phyloP scores from a whole-genome alignment of 2,113 vertebrate species.

The Ceratotherium simum region DNA sequence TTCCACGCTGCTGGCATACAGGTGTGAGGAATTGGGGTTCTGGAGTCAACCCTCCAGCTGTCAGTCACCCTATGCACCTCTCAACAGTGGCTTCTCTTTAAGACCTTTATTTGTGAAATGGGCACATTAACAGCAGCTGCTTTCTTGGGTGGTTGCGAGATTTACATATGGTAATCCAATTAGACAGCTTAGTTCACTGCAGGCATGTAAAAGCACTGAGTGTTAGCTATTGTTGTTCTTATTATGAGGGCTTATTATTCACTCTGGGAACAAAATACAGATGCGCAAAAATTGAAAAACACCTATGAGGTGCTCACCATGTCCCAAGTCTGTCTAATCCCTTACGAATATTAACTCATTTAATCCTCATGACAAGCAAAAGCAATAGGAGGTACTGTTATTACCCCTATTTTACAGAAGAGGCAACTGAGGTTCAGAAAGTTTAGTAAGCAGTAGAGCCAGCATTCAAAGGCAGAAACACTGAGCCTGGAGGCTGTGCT shows the following conservation, averaged over 20 bases:
- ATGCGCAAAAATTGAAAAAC: neutral
- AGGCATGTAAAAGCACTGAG: neutral
- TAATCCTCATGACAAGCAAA: neutral
- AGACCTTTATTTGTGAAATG: neutral
- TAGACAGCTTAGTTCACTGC: constrained; percentile 16
- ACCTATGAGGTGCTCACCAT: neutral
- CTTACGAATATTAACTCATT: neutral
- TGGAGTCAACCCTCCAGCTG: neutral
- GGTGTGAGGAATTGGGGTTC: neutral
- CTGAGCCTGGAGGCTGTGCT: fast-evolving
- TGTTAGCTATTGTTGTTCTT: neutral
- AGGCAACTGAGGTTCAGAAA: neutral
- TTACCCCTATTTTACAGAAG: neutral
- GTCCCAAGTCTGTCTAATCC: neutral
- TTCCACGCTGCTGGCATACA: neutral
- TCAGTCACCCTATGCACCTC: neutral
- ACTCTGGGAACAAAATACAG: neutral
- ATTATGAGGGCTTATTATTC: neutral
- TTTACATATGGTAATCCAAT: constrained; percentile 15
- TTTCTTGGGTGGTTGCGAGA: neutral
- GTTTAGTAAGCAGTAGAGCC: neutral
- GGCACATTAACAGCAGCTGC: neutral
- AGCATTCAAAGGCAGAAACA: neutral
- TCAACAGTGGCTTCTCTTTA: neutral
- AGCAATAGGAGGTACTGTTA: neutral